These are phyloP conservation scores for Drosophila nr. perissopoda DNA, from an alignment of 2,888 invertebrate genomes.

Conservation along the genomic window DNA sequence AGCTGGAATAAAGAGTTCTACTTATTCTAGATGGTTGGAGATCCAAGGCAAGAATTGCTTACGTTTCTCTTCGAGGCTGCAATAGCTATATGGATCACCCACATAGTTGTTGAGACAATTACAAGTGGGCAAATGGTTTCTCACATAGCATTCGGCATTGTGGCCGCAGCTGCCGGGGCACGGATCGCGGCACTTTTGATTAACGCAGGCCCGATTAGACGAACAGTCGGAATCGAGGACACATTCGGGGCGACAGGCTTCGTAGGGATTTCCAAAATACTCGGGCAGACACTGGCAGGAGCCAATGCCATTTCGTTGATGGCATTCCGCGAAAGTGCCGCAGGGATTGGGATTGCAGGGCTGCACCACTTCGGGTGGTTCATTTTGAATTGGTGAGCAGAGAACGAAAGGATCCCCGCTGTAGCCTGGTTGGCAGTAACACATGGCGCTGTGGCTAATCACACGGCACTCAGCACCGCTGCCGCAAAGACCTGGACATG, in stretches of 20 bases:
- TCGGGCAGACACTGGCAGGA: constrained; percentile 90
- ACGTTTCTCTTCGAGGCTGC: constrained; percentile 86
- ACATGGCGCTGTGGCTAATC: constrained; percentile 92
- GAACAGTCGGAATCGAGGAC: constrained; percentile 90
- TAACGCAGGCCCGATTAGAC: constrained; percentile 89
- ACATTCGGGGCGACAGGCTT: constrained; percentile 91
- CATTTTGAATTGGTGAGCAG: constrained; percentile 86
- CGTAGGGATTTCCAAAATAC: constrained; percentile 92
- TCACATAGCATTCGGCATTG: constrained; percentile 90
- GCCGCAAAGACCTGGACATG: constrained; percentile 91
- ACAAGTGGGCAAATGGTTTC: constrained; percentile 90
- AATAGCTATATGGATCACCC: constrained; percentile 91
- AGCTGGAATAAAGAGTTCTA: constrained; percentile 41
- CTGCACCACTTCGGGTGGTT: constrained; percentile 84
- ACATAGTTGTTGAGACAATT: constrained; percentile 89
- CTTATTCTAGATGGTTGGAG: neutral
- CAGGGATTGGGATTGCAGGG: constrained; percentile 93
- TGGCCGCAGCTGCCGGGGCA: constrained; percentile 92
- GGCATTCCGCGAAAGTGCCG: constrained; percentile 91
- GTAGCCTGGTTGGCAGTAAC: constrained; percentile 87
- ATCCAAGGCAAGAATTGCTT: constrained; percentile 75
- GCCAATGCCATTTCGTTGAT: constrained; percentile 88
- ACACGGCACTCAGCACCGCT: constrained; percentile 90
- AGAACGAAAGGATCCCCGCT: constrained; percentile 84
- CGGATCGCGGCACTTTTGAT: constrained; percentile 91